phyloP scores from a whole-genome alignment of 2,888 invertebrate species.

The Hypselothyrea guttata region DNA sequence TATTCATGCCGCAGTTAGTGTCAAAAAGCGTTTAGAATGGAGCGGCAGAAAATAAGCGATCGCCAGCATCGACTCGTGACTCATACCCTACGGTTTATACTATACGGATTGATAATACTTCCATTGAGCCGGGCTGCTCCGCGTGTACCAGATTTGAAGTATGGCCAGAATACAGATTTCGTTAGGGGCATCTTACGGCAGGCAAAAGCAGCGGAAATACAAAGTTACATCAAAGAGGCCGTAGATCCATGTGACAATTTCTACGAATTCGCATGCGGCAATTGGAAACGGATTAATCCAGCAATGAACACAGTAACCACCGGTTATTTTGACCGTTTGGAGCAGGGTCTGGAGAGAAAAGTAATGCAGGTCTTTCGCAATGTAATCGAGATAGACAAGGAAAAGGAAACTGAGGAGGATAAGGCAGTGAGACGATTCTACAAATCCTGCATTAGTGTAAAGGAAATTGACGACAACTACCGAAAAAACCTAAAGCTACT shows the following conservation, averaged over 20 bases:
- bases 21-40: too few relatives aligned
- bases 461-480: too few relatives aligned
- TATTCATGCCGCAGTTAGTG: too few relatives aligned
- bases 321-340: conserved; percentile 70
- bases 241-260: conserved; percentile 77
- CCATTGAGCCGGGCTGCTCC: not conserved
- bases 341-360: conserved; percentile 54
- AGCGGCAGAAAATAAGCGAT: too few relatives aligned
- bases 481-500: too few relatives aligned
- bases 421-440: not conserved
- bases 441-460: too few relatives aligned
- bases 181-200: conserved; percentile 43
- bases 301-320: conserved; percentile 65
- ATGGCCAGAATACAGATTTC: not conserved
- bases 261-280: conserved; percentile 79
- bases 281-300: conserved; percentile 66
- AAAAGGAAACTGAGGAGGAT: conserved; percentile 38
- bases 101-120: too few relatives aligned
- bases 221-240: conserved; percentile 65
- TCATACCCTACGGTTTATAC: too few relatives aligned
- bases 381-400: conserved; percentile 61
- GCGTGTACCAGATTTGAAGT: conserved; percentile 5
- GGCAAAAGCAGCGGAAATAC: conserved; percentile 70
- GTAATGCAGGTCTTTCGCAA: too few relatives aligned
- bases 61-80: too few relatives aligned